These are phyloP conservation scores for Pogonomyrmex barbatus DNA, from an alignment of 1,140 invertebrate species.

Conservation along the genomic window DNA sequence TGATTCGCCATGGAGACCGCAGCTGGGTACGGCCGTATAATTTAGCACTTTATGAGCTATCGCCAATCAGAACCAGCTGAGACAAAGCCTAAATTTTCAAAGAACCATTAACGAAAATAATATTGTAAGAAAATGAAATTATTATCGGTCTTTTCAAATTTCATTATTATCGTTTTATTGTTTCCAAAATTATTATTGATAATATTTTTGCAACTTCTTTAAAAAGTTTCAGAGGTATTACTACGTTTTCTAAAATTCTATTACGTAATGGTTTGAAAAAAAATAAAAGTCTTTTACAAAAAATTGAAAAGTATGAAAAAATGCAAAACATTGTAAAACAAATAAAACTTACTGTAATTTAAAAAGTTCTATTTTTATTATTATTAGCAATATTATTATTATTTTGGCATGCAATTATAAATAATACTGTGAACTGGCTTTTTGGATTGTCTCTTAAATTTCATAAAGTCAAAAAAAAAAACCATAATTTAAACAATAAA, in stretches of 20 bases:
- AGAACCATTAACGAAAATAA: neutral
- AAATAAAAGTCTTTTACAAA: neutral
- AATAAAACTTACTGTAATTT: neutral
- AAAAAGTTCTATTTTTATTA: neutral
- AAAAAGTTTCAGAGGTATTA: neutral
- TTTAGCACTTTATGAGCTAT: conserved; percentile 50
- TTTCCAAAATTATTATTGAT: neutral
- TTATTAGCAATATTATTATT: neutral
- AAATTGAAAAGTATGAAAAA: neutral
- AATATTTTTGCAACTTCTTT: neutral
- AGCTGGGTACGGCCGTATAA: conserved; percentile 42
- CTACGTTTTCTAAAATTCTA: neutral
- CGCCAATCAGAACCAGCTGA: neutral
- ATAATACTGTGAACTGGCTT: neutral
- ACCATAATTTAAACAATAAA: conserved; percentile 52
- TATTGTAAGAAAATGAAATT: neutral
- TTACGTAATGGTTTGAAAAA: neutral
- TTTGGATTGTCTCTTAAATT: neutral
- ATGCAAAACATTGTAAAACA: neutral
- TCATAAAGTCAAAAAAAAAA: neutral
- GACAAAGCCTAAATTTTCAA: conserved; percentile 9
- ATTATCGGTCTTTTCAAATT: neutral
- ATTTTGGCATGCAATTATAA: neutral
- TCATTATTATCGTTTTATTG: neutral
- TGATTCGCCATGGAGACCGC: conserved; percentile 57